Evolutionary conservation across 1,140 invertebrate species (phyloP).

Genomic region (Zaprionus lachaisei): DNA sequence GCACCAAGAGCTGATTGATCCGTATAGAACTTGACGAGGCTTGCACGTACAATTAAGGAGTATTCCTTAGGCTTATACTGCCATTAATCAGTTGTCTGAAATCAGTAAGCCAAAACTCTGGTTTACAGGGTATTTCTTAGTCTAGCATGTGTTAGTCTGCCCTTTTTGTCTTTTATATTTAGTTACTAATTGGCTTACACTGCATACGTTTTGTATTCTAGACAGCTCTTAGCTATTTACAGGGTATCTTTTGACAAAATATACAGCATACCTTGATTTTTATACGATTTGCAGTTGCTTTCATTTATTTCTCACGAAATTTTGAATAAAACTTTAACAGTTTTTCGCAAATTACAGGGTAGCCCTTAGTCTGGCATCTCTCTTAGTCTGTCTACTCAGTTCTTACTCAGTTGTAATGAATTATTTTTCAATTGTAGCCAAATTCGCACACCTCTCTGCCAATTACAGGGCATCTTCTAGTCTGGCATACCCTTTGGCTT

Average conservation of each 20-base stretch:
- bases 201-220: background rate
- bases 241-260: background rate
- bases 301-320: background rate
- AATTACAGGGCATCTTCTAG: background rate
- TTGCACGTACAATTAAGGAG: background rate
- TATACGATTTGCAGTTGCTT: background rate
- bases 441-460: no score
- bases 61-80: background rate
- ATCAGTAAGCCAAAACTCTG: background rate
- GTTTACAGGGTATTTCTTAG: background rate
- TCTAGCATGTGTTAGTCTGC: background rate
- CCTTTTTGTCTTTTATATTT: no score
- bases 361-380: background rate
- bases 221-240: background rate
- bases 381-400: background rate
- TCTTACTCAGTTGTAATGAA: no score
- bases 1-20: no score
- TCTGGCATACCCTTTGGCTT: background rate
- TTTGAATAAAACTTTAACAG: background rate
- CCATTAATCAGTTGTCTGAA: background rate
- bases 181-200: background rate
- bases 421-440: no score
- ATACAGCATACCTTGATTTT: background rate
- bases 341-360: background rate
- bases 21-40: no score